Evolutionary conservation across 2,888 invertebrate genomes (phyloP).

Genomic region (Pycnomerus fuliginosus): DNA sequence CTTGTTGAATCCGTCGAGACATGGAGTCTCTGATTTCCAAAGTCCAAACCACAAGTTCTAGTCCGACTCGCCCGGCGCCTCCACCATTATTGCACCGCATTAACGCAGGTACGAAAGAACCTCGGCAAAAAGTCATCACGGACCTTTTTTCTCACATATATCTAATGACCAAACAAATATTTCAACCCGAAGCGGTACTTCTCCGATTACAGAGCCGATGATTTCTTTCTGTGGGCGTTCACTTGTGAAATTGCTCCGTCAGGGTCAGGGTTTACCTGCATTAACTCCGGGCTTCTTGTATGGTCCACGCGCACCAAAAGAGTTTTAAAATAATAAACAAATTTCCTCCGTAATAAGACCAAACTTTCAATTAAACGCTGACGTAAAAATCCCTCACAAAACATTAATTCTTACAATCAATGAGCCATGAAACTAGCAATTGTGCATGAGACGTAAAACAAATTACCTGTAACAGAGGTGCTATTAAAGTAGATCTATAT

Average conservation of each 20-base stretch:
- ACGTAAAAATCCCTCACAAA: conserved; percentile 23
- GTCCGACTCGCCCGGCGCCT: no score
- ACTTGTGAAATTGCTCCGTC: conserved; percentile 46
- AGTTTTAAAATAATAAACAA: no score
- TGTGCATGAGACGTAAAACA: conserved; percentile 26
- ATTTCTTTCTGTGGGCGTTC: conserved; percentile 44
- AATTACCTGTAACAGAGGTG: conserved; percentile 23
- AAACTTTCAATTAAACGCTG: conserved; percentile 19
- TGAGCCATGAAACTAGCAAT: conserved; percentile 28
- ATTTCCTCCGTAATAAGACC: conserved; percentile 7
- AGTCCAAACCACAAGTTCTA: no score
- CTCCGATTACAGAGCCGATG: conserved; percentile 43
- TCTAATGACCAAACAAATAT: conserved; percentile 13
- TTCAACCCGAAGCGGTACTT: conserved; percentile 30
- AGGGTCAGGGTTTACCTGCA: conserved; percentile 44
- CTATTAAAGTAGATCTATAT: conserved; percentile 20
- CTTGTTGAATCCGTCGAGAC: no score
- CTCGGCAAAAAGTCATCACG: no score
- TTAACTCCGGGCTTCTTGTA: conserved; percentile 1
- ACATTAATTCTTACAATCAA: conserved; percentile 26
- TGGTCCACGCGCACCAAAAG: no score
- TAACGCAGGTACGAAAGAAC: no score
- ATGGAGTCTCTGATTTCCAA: no score
- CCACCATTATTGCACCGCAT: no score
- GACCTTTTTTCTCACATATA: conserved; percentile 16